Evolutionary conservation across 2,797 vertebrate genomes (phyloP).

Genomic region (Malacoraja senta): DNA sequence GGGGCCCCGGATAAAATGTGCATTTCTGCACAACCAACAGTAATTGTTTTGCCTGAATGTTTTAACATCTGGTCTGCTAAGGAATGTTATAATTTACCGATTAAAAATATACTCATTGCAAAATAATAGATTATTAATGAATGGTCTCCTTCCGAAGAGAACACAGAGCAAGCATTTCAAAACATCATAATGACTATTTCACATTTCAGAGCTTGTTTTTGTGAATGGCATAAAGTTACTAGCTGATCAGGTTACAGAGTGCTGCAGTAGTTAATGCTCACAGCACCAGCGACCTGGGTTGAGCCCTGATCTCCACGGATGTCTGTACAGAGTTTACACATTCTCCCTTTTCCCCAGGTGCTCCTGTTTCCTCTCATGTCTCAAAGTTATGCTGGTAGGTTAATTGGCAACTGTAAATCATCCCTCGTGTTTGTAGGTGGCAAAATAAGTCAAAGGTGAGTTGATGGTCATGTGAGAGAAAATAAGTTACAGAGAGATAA

Average conservation of each 20-base stretch:
- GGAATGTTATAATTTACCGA: neutral
- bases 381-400: no score
- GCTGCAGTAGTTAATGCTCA: no score
- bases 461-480: no score
- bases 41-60: neutral
- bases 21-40: slow-evolving; percentile 8
- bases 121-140: neutral
- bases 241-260: neutral
- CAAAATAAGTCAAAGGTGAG: no score
- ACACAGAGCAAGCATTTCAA: neutral
- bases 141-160: neutral
- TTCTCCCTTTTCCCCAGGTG: no score
- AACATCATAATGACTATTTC: neutral
- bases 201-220: neutral
- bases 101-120: neutral
- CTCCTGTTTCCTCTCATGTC: no score
- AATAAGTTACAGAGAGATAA: no score
- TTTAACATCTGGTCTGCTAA: neutral
- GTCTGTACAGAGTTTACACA: no score
- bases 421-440: no score
- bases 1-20: neutral
- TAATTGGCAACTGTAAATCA: no score
- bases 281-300: no score
- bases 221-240: neutral
- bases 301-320: no score